phyloP scores from a whole-genome alignment of 1,140 invertebrate species.

The Plectus sambesii region DNA sequence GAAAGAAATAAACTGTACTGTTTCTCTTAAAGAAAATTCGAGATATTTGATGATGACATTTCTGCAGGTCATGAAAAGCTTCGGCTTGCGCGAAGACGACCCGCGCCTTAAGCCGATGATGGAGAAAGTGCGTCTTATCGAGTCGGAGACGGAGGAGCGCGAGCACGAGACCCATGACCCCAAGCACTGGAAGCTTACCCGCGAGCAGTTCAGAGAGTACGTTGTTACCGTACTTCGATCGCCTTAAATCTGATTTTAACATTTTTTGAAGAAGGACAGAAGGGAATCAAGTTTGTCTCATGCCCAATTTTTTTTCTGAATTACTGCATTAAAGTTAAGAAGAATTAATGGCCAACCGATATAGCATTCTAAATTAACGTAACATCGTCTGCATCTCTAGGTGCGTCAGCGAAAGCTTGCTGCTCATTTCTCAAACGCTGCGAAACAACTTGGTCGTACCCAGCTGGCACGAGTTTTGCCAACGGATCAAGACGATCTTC shows the following conservation, averaged over 20 bases:
- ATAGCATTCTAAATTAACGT: too few relatives aligned
- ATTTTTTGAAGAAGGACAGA: neutral
- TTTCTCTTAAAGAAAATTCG: too few relatives aligned
- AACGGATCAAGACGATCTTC: slow-evolving; percentile 83
- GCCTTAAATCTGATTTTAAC: neutral
- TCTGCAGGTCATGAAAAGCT: slow-evolving; percentile 21
- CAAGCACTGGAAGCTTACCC: slow-evolving; percentile 22
- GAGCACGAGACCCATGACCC: slow-evolving; percentile 14
- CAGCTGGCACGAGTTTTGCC: slow-evolving; percentile 77
- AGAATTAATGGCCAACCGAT: too few relatives aligned
- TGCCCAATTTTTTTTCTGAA: too few relatives aligned
- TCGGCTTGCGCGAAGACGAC: slow-evolving; percentile 35
- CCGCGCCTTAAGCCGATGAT: slow-evolving; percentile 25
- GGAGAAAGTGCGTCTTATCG: slow-evolving; percentile 35
- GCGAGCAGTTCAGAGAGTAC: slow-evolving; percentile 40
- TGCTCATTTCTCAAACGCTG: slow-evolving; percentile 78
- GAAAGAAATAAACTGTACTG: too few relatives aligned
- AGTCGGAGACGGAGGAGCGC: slow-evolving; percentile 28
- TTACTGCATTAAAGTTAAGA: too few relatives aligned
- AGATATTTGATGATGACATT: slow-evolving; percentile 17
- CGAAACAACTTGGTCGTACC: slow-evolving; percentile 86
- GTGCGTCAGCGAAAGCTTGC: slow-evolving; percentile 74
- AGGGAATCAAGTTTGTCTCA: too few relatives aligned
- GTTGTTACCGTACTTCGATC: slow-evolving; percentile 7
- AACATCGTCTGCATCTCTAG: slow-evolving; percentile 53